Evolutionary conservation across 2,888 invertebrate genomes (phyloP), one percentile per base, ranked within the genome.

Genomic region (Julus scanicus): DNA sequence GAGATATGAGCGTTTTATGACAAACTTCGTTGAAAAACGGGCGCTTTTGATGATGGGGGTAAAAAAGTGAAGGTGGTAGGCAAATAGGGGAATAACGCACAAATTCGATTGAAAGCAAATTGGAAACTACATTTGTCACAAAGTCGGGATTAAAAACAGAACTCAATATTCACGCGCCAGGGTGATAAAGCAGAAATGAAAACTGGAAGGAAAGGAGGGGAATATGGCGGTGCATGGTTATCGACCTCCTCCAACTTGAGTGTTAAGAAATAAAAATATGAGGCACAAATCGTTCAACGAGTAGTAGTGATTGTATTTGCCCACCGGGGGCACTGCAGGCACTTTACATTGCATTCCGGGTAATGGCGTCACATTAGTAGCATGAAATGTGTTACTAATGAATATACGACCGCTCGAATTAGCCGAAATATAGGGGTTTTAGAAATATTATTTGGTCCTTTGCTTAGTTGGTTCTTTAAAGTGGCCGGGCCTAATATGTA

Each of bases 31-130:
- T 13, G 11, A 15, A 80, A 37, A 9, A 20, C 2, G 80, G 71
- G 20, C 44, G 8, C 44, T 44, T 44, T 44, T 17, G n/a, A 57
- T 20, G 63, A 20, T 5, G 63, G 11, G 13, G 11, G 37, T n/a
- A n/a, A 53, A 13, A n/a, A 37, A 20, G 37, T 13, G 11, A 80
- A 17, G 17, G n/a, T n/a, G 63, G 2, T 6, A 6, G 80, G 80
- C 37, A 29, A 1, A 44, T 44, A 44, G 44, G 44, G 44, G 44
- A 29, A 13, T 37, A 13, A 1, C 2, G 53, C 11, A 53, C 2
- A 53, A 80, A 80, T 80, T 80, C 80, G 80, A 80, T 80, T 80
- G 80, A 37, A 80, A 37, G 80, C 80, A 80, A 80, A 80, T 80
- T 80, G 80, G 37, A 80, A 80, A 80, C 37, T 37, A 80, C 80